Evolutionary conservation across 2,888 invertebrate species (phyloP).

Genomic region (Volucella inanis): DNA sequence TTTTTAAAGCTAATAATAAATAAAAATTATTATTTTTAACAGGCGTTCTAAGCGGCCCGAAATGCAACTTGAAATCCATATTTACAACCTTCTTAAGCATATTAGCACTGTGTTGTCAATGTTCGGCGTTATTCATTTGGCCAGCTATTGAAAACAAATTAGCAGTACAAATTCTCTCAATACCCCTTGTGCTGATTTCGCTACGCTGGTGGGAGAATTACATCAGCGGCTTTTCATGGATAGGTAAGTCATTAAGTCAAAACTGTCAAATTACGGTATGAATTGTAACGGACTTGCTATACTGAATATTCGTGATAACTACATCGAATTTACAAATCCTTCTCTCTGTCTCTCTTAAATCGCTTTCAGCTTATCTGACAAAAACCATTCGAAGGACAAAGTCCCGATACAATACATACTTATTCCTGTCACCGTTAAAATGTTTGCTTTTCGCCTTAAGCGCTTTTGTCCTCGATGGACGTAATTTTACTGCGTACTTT

Average conservation of each 20-base stretch:
- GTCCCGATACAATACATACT: constrained; percentile 89
- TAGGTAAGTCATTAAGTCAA: constrained; percentile 76
- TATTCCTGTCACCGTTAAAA: constrained; percentile 90
- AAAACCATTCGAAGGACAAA: constrained; percentile 84
- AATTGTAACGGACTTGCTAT: constrained; percentile 10
- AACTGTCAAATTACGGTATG: background rate
- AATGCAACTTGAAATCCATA: constrained; percentile 78
- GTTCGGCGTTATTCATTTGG: constrained; percentile 88
- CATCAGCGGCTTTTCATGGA: constrained; percentile 83
- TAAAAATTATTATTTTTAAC: background rate
- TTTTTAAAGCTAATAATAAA: no score
- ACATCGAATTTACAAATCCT: constrained; percentile 17
- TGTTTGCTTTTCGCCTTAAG: constrained; percentile 88
- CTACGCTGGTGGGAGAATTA: constrained; percentile 94
- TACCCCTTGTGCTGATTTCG: constrained; percentile 88
- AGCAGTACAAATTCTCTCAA: constrained; percentile 85
- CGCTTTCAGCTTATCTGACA: constrained; percentile 78
- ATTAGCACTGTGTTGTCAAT: constrained; percentile 86
- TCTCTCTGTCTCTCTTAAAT: background rate
- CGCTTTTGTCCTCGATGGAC: constrained; percentile 85
- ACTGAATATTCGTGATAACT: background rate
- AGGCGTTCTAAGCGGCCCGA: constrained; percentile 79
- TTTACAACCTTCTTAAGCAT: constrained; percentile 77
- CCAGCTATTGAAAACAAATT: constrained; percentile 85
- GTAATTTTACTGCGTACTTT: constrained; percentile 82